Evolutionary conservation across 1,140 invertebrate genomes (phyloP).

Genomic region (Trachelipus rathkii): DNA sequence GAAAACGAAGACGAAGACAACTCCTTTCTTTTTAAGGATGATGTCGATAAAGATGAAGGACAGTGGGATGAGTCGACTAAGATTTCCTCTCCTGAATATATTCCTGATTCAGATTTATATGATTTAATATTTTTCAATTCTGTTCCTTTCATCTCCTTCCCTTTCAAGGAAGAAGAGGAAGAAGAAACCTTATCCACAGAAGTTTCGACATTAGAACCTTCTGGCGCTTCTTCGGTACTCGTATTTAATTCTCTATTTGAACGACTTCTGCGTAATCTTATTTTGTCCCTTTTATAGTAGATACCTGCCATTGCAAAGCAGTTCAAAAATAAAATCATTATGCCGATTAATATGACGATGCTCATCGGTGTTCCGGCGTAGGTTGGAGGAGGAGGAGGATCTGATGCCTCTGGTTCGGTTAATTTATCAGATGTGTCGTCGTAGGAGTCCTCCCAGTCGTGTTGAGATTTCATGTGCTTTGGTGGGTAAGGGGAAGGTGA

Average conservation of each 20-base stretch:
- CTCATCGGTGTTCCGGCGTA: constrained; percentile 54
- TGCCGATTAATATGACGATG: constrained; percentile 69
- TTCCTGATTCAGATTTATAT: not conserved
- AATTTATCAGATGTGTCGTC: too few species aligned
- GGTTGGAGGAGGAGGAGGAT: constrained; percentile 23
- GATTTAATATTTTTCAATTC: not conserved
- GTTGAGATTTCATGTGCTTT: too few species aligned
- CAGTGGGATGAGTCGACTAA: not conserved
- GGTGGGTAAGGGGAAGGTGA: not conserved
- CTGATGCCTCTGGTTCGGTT: not conserved
- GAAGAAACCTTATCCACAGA: not conserved
- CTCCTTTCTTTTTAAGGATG: not conserved
- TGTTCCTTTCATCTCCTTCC: constrained; percentile 22
- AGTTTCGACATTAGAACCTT: not conserved
- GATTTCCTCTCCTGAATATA: not conserved
- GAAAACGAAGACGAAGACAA: not conserved
- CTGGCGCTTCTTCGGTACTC: not conserved
- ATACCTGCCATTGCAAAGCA: constrained; percentile 67
- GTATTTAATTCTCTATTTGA: not conserved
- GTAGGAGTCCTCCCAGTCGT: too few species aligned
- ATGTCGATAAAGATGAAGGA: not conserved
- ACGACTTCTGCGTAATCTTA: constrained; percentile 46
- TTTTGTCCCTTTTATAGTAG: constrained; percentile 68
- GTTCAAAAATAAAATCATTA: constrained; percentile 77
- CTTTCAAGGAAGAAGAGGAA: not conserved